Conservation (phyloP, 1,140 invertebrate species). For the Diuraphis noxia region DNA sequence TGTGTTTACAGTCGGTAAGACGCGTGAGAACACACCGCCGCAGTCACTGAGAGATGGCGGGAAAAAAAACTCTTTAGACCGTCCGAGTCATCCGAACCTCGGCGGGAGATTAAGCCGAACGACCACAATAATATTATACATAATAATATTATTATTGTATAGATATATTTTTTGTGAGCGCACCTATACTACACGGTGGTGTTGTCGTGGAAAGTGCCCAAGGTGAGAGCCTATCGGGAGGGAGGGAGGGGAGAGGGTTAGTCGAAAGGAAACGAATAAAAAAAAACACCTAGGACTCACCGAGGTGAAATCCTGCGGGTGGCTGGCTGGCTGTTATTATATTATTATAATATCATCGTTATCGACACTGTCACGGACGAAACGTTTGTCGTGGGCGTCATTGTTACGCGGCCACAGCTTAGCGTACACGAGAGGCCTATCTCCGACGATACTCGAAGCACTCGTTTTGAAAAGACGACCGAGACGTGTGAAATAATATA, state of each 20-base stretch:
- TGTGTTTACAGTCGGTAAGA: neutral
- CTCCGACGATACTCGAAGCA: neutral
- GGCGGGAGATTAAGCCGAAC: neutral
- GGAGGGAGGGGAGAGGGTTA: neutral
- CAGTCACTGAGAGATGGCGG: conserved; percentile 27
- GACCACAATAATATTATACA: neutral
- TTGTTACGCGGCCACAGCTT: neutral
- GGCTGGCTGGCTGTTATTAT: neutral
- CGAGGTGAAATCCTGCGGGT: neutral
- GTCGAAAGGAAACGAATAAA: neutral
- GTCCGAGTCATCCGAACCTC: neutral
- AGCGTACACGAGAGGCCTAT: neutral
- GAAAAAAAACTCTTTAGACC: conserved; percentile 34
- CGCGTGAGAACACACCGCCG: conserved; percentile 33
- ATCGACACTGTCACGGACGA: neutral
- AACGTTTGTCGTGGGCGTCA: conserved; percentile 3
- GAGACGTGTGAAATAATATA: neutral
- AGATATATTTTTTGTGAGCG: neutral
- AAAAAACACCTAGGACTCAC: neutral
- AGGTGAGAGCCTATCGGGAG: neutral
- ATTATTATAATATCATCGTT: neutral
- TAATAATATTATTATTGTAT: neutral
- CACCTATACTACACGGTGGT: neutral
- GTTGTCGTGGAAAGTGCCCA: neutral
- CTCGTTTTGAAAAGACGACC: neutral